Evolutionary conservation across 1,140 invertebrate genomes (phyloP), one percentile per base, ranked within the genome.

Genomic region (Druon quercuslanigerum): DNA sequence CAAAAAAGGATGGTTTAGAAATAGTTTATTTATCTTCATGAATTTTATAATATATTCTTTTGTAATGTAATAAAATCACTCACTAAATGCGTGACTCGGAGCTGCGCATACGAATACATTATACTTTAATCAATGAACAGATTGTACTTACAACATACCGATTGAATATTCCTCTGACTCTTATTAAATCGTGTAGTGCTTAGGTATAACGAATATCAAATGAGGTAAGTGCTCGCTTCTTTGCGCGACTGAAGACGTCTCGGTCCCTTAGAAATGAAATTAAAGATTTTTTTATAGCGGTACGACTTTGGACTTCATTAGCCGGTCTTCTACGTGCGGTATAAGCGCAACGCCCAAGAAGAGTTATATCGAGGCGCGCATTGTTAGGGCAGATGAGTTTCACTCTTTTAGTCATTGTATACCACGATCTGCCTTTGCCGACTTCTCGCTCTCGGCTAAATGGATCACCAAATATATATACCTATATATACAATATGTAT

Each of bases 361-460:
- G 73, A 50, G 51, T 60, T 54, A 19, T 72, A 72, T 72, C 50
- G 79, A 75, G 74, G 50, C 66, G 74, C 19, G 76, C 81, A 86
- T 87, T 87, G 85, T 86, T 80, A 56, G 56, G 77, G 79, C 78
- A 85, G 82, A 87, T 87, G 85, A 87, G 85, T 85, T 87, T 85
- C 73, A 82, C 82, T 85, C 72, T 86, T 85, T 85, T 80, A 84
- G 85, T 87, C 83, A 86, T 87, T 82, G 82, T 87, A 33, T 33
- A 71, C 57, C 16, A 13, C 57, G 72, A 76, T 75, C 74, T 54
- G 73, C 51, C 60, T 51, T 33, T 51, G 40, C 33, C n/a, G n/a
- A 66, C 25, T 13, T 2, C 19, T 25, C 13, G 57, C 25, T 66
- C 16, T 66, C 33, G 57, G 33, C 33, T 66, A 66, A 66, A 66